Evolutionary conservation across 1,140 invertebrate species (phyloP).

Genomic region (Cydia splendana): DNA sequence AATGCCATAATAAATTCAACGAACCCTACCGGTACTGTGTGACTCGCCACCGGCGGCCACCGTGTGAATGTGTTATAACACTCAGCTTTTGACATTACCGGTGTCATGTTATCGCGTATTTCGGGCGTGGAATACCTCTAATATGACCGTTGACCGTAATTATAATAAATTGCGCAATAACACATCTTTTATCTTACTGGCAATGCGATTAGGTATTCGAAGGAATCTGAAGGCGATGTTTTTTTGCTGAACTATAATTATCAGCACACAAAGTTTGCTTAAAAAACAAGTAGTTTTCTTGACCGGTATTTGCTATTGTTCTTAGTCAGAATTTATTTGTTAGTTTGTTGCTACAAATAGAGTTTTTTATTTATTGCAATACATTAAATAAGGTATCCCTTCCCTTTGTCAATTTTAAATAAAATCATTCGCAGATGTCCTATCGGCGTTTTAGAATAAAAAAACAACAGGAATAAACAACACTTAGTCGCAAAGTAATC

Average conservation of each 20-base stretch:
- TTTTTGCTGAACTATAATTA: conserved; percentile 10
- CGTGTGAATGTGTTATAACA: conserved; percentile 74
- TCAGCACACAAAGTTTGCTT: conserved; percentile 31
- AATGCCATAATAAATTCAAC: conserved; percentile 79
- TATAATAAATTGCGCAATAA: background rate
- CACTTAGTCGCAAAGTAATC: conserved; percentile 43
- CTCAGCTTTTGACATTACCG: conserved; percentile 60
- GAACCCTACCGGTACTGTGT: conserved; percentile 78
- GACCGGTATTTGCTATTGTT: background rate
- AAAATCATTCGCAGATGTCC: background rate
- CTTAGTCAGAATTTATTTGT: too few species aligned
- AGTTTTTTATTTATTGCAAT: too few species aligned
- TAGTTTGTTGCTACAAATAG: too few species aligned
- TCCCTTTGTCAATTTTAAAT: background rate
- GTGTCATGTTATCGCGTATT: conserved; percentile 68
- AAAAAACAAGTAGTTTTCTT: conserved; percentile 17
- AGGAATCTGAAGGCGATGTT: background rate
- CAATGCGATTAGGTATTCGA: background rate
- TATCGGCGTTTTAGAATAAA: too few species aligned
- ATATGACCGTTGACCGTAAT: conserved; percentile 56
- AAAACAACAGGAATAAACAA: too few species aligned
- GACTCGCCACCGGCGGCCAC: conserved; percentile 65
- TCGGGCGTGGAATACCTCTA: conserved; percentile 57
- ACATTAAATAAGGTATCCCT: too few species aligned
- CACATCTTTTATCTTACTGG: background rate